phyloP scores from a whole-genome alignment of 2,888 invertebrate species.

The Hemicrepidius hirtus region DNA sequence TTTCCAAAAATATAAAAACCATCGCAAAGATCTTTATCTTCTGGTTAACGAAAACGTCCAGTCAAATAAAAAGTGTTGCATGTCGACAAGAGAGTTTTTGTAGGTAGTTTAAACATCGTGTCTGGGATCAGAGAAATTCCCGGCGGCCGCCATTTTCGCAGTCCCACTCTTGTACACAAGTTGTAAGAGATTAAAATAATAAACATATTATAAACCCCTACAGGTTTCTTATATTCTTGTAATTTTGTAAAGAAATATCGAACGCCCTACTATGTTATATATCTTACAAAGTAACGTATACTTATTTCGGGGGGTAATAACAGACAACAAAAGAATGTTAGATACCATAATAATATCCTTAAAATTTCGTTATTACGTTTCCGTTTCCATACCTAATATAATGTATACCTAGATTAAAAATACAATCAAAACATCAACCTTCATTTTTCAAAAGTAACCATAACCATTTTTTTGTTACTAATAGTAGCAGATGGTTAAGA shows the following conservation, averaged over 20 bases:
- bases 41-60: constrained; percentile 20
- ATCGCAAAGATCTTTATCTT: constrained; percentile 12
- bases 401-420: too few relatives aligned
- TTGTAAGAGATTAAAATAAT: constrained; percentile 31
- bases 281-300: too few relatives aligned
- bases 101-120: constrained; percentile 45
- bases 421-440: too few relatives aligned
- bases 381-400: too few relatives aligned
- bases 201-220: constrained; percentile 18
- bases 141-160: constrained; percentile 53
- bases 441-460: too few relatives aligned
- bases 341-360: too few relatives aligned
- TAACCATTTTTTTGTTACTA: neutral
- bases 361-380: too few relatives aligned
- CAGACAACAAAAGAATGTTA: too few relatives aligned
- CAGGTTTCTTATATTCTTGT: constrained; percentile 7
- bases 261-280: too few relatives aligned
- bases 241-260: neutral
- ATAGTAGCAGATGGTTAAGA: constrained; percentile 10
- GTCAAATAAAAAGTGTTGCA: constrained; percentile 41
- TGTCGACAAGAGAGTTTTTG: constrained; percentile 43
- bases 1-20: too few relatives aligned
- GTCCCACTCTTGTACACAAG: constrained; percentile 33
- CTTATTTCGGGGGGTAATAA: too few relatives aligned
- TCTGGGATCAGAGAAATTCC: constrained; percentile 51